Base-by-base conservation (phyloP, 2,113 vertebrate species). In the Epinephelus lanceolatus region DNA sequence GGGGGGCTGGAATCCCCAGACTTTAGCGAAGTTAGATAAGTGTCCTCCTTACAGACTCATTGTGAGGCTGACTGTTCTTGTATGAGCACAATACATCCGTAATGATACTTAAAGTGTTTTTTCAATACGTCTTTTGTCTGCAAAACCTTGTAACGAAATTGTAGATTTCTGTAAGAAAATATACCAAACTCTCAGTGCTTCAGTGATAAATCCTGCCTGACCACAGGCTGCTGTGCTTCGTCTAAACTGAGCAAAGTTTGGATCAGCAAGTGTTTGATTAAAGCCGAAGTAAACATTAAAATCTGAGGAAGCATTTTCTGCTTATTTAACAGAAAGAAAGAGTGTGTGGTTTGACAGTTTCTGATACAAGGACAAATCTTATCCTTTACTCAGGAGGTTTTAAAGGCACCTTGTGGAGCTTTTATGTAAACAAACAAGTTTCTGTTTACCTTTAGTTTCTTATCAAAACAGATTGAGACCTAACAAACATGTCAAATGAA, bases 11-110 rank as follows among this genome's bases (percentile, higher is more conserved):
- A 66, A 33, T 80, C 72, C 69, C 59, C 11, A 18, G 21, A 30
- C 21, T 49, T 25, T 11, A 27, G 8, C 10, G 33, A 47, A 57
- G 78, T 79, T 65, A 76, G 53, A 85, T 52, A 66, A 76, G 51
- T 62, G 70, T 63, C 47, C 62, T 73, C 52, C 19, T 57, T 49
- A 33, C 23, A 51, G 73, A n/a, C 13, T 77, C 45, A 37, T 51
- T n/a, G 13, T 53, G 21, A 80, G 18, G 3, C 17, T 25, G 3
- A 17, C 13, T 45, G 14, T n/a, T 33, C 10, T 23, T 25, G 55
- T 25, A 15, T 49, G 33, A 37, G 6, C 33, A 37, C 33, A 37
- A 37, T 8, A 37, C 33, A 37, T 7, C 33, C 5, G 42, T 45
- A 45, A 45, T 45, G 15, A 51, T 51, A 51, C 5, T 51, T 18